Conservation (phyloP, 2,113 vertebrate species). For the Stegastes partitus region DNA sequence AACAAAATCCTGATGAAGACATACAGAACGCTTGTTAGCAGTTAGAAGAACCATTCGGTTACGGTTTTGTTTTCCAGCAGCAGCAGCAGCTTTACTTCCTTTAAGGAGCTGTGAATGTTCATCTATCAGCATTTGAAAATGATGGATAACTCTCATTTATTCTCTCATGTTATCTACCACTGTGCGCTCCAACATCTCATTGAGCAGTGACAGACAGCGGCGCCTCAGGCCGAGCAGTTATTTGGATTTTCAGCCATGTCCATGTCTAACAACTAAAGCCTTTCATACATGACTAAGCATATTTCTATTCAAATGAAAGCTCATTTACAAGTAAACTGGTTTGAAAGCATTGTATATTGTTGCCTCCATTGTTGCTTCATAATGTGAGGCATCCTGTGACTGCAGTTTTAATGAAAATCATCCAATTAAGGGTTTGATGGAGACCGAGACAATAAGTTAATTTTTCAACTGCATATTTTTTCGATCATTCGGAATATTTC, state of each 20-base stretch:
- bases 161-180: not conserved
- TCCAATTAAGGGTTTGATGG: not conserved
- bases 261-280: not conserved
- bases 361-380: not conserved
- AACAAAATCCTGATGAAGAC: too few species aligned
- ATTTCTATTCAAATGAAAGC: not conserved
- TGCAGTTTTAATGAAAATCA: slow-evolving; percentile 6
- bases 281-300: not conserved
- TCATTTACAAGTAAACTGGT: not conserved
- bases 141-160: slow-evolving; percentile 26
- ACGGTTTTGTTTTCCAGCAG: not conserved
- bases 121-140: slow-evolving; percentile 33
- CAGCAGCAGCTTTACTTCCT: slow-evolving; percentile 1
- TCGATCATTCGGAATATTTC: not conserved
- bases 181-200: not conserved
- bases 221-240: not conserved
- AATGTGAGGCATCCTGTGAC: not conserved
- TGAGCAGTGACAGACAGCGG: not conserved
- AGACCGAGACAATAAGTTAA: not conserved
- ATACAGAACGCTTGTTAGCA: too few species aligned
- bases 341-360: not conserved
- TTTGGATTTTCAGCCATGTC: slow-evolving; percentile 7
- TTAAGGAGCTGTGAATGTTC: slow-evolving; percentile 21
- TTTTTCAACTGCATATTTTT: slow-evolving; percentile 5
- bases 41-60: too few species aligned